Evolutionary conservation across 2,888 invertebrate species (phyloP).

Genomic region (Eutolmus rufibarbis): DNA sequence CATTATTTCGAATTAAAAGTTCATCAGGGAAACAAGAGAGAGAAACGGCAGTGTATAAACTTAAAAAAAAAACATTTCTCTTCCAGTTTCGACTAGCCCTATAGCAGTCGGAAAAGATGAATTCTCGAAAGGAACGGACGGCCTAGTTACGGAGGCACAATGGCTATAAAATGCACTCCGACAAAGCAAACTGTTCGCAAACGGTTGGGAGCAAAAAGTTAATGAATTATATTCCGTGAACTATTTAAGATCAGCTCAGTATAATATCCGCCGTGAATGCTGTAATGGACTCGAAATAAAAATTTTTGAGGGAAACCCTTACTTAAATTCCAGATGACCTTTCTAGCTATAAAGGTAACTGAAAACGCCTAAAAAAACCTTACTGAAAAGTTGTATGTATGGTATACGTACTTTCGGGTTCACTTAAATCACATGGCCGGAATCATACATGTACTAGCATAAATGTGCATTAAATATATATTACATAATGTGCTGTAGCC

Average conservation of each 20-base stretch:
- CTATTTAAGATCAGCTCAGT: constrained; percentile 12
- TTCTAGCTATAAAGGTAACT: not conserved
- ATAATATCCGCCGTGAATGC: not conserved
- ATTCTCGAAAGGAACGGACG: not conserved
- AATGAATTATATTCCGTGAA: constrained; percentile 31
- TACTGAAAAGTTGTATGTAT: not conserved
- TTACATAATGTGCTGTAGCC: not conserved
- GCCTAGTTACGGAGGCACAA: constrained; percentile 1
- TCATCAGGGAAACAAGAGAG: not conserved
- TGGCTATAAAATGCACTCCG: not conserved
- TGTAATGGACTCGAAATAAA: not conserved
- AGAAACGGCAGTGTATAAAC: not conserved
- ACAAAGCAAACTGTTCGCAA: not conserved
- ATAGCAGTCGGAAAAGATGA: not conserved
- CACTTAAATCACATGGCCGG: not conserved
- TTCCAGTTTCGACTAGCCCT: not conserved
- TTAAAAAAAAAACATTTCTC: not conserved
- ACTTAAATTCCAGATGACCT: not conserved
- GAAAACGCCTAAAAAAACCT: not conserved
- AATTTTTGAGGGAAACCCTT: not conserved
- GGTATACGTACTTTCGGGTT: not conserved
- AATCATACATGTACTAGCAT: not conserved
- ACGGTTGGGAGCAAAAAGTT: constrained; percentile 3
- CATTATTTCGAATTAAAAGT: constrained; percentile 20
- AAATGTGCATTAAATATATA: not conserved